Base-by-base conservation (phyloP, 1,140 invertebrate species). In the Trachymyrmex septentrionalis region DNA sequence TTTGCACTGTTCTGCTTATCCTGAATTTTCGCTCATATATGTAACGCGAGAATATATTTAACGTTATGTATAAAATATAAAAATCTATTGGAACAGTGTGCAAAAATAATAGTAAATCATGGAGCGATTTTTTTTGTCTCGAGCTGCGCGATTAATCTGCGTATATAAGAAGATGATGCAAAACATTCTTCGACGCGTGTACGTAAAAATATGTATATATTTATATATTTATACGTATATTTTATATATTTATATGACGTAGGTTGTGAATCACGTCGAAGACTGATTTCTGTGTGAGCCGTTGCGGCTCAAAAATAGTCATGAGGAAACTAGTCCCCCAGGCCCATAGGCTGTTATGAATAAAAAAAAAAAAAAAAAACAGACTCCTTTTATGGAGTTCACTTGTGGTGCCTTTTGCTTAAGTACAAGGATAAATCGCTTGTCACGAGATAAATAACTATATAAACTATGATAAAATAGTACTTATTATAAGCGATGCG, bases 291-390 rank as follows among this genome's bases (percentile, higher is more conserved):
- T 88, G 90, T 88, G 90, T 91, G 92, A 73, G 87, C 66, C 89
- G 88, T 78, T 76, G 89, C 77, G 92, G 92, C 92, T 93, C 94
- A 91, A 93, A 78, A 92, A 93, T 94, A 95, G 95, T 95, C 94
- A 94, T 94, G 87, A 92, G 88, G 94, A 95, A 81, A 95, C 95
- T 95, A 95, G 95, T 95, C 94, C 92, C 90, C 90, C 87, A 93
- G 93, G 94, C 92, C 91, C 91, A 92, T 92, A 92, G 93, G 91
- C 91, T 93, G 86, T 90, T 86, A 86, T 73, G 48, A 27, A 69
- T n/a, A 53, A 38, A 24, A 63, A 69, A 53, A 38, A 38, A 63
- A 85, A 63, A 48, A 12, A 57, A n/a, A 2, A 82, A 86, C 38
- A 87, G 71, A 59, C 63, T 85, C 88, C 59, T 78, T n/a, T n/a